Conservation (phyloP, 2,113 vertebrate genomes). For the Thunnus thynnus region DNA sequence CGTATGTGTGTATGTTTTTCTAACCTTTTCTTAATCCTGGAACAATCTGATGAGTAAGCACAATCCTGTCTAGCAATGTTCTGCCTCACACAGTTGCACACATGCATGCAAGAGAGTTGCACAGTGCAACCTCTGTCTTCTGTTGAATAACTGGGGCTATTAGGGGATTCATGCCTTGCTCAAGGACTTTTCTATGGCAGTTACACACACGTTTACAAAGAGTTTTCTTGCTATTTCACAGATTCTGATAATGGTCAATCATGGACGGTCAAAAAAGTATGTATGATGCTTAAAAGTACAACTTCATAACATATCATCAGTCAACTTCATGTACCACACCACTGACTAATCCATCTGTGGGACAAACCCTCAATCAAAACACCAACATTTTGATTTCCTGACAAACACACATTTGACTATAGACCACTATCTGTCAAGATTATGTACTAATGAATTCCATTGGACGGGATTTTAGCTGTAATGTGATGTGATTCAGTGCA, state of each 20-base stretch:
- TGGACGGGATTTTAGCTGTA: not conserved
- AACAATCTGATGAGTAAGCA: slow-evolving; percentile 51
- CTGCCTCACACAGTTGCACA: slow-evolving; percentile 7
- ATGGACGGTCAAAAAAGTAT: not conserved
- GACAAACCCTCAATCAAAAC: slow-evolving; percentile 13
- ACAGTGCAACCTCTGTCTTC: slow-evolving; percentile 40
- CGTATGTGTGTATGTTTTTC: slow-evolving; percentile 8
- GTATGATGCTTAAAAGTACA: slow-evolving; percentile 5
- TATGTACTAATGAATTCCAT: not conserved
- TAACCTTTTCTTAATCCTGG: slow-evolving; percentile 37
- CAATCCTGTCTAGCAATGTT: slow-evolving; percentile 18
- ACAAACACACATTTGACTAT: not conserved
- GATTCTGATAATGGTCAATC: not conserved
- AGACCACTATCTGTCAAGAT: not conserved
- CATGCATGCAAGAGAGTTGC: slow-evolving; percentile 7
- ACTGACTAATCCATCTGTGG: slow-evolving; percentile 15
- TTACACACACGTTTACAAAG: slow-evolving; percentile 41
- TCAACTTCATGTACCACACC: slow-evolving; percentile 5
- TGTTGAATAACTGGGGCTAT: slow-evolving; percentile 27
- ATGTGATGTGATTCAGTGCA: not conserved
- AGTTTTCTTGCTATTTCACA: slow-evolving; percentile 10
- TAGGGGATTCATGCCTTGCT: slow-evolving; percentile 31
- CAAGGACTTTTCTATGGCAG: slow-evolving; percentile 20
- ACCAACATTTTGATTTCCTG: not conserved
- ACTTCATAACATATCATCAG: not conserved